Evolutionary conservation across 2,797 vertebrate genomes (phyloP).

Genomic region (Moxostoma hubbsi): DNA sequence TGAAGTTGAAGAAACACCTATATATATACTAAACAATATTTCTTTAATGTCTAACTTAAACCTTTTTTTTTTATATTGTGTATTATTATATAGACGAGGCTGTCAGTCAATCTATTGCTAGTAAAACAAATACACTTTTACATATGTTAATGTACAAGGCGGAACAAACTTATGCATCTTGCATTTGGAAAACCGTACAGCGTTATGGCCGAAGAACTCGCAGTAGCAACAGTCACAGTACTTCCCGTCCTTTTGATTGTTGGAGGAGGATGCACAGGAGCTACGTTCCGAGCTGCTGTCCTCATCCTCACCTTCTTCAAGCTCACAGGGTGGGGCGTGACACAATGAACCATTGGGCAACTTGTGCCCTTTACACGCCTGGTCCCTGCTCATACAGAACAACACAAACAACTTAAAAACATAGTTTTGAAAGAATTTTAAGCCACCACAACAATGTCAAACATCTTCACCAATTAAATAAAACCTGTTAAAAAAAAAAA

Average conservation of each 20-base stretch:
- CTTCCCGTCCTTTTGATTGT: conserved; percentile 97
- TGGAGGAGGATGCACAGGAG: conserved; percentile 96
- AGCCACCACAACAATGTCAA: not conserved
- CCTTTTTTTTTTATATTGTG: no score
- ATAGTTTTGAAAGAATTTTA: not conserved
- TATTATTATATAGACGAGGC: no score
- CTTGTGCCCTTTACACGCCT: conserved; percentile 96
- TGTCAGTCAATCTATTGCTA: no score
- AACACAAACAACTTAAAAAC: conserved; percentile 16
- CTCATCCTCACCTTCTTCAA: conserved; percentile 95
- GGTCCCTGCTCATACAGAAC: conserved; percentile 80
- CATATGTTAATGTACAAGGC: not conserved
- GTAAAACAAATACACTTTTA: no score
- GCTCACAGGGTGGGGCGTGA: conserved; percentile 86
- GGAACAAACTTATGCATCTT: not conserved
- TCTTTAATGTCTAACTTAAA: no score
- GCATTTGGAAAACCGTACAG: conserved; percentile 76
- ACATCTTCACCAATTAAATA: no score
- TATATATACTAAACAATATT: no score
- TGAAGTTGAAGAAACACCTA: no score
- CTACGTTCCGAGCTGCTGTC: conserved; percentile 98
- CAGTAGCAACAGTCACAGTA: conserved; percentile 99
- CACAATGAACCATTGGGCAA: conserved; percentile 90
- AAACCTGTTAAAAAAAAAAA: no score
- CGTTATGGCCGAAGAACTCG: conserved; percentile 99